Percentiles rank a stretch among this genome's conserved stretches.
phyloP scores from a whole-genome alignment of 2,113 vertebrate genomes.

The Phrynocephalus versicolor region DNA sequence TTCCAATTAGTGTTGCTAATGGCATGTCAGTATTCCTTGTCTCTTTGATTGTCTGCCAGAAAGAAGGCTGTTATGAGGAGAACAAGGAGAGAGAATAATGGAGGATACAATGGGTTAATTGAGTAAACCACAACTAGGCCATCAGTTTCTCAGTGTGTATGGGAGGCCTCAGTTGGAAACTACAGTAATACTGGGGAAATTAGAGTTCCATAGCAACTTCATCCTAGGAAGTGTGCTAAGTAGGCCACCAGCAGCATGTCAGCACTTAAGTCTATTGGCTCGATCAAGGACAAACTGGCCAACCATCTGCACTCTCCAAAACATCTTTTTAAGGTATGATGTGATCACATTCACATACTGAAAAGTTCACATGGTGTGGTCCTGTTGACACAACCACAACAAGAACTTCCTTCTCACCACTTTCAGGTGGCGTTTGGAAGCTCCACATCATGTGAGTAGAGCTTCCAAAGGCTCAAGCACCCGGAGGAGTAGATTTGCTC shows the following conservation, averaged over 20 bases:
- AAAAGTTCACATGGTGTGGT: neutral
- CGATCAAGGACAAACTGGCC: neutral
- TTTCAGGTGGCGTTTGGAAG: too few species aligned
- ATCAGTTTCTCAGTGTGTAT: neutral
- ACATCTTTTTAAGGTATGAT: neutral
- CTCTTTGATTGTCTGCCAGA: conserved; percentile 5
- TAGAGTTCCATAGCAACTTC: neutral
- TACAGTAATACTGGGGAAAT: neutral
- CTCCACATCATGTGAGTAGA: neutral
- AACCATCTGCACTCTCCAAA: neutral
- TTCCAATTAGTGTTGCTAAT: conserved; percentile 5
- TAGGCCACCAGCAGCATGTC: neutral
- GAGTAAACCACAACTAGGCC: neutral
- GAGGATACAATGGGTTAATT: conserved; percentile 7
- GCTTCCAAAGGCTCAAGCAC: neutral
- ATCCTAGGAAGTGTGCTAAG: neutral
- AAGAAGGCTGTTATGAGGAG: neutral
- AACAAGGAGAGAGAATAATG: neutral
- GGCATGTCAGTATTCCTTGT: neutral
- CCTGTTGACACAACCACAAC: neutral
- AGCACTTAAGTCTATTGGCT: neutral
- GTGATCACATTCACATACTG: neutral
- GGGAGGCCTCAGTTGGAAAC: too few species aligned
- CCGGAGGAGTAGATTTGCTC: too few species aligned
- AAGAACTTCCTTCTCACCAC: neutral